phyloP scores from a whole-genome alignment of 2,113 vertebrate genomes.

The Loxodonta africana region DNA sequence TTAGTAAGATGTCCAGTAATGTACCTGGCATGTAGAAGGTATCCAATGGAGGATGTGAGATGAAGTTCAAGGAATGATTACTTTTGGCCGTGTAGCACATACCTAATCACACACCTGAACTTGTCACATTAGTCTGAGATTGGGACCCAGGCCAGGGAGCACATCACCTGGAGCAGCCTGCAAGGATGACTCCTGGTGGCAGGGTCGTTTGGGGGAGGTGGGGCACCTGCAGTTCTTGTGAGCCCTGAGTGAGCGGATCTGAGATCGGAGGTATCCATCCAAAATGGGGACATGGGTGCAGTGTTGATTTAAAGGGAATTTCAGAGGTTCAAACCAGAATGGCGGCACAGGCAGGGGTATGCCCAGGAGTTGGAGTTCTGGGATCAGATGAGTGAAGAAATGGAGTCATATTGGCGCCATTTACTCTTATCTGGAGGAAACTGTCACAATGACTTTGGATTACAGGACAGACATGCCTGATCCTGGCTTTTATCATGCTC shows the following conservation, averaged over 20 bases:
- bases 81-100: not conserved
- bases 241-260: not conserved
- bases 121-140: not conserved
- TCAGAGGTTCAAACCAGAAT: not conserved
- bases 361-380: not conserved
- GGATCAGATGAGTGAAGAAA: not conserved
- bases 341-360: accelerated
- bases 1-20: not conserved
- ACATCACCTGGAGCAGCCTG: accelerated
- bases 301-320: not conserved
- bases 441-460: not conserved
- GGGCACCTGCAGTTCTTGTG: not conserved
- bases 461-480: not conserved
- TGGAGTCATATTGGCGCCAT: too few relatives aligned
- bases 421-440: not conserved
- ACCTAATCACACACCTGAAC: not conserved
- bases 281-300: not conserved
- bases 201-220: not conserved
- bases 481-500: not conserved
- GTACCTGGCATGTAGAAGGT: not conserved
- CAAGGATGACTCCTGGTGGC: too few relatives aligned
- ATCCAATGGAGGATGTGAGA: not conserved
- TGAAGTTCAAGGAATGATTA: not conserved
- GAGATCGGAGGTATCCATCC: not conserved
- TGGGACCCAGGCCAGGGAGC: not conserved